These are phyloP conservation scores for Stegana nigrithorax DNA, from an alignment of 2,888 invertebrate genomes.

Conservation along the genomic window DNA sequence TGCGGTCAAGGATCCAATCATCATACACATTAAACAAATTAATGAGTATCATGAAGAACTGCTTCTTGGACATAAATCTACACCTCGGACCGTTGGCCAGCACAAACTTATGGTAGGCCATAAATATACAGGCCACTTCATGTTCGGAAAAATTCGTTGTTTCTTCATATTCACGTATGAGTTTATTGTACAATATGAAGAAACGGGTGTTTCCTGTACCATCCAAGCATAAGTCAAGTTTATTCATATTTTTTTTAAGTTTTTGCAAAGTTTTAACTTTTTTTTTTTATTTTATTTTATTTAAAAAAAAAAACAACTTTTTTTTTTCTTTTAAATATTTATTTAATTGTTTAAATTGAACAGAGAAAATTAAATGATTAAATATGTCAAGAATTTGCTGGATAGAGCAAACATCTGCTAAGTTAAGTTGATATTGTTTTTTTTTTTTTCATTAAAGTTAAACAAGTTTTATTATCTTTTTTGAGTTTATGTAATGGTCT, in stretches of 20 bases:
- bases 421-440: too few species aligned
- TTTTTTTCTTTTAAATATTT: too few species aligned
- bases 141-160: constrained; percentile 72
- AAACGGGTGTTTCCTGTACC: constrained; percentile 76
- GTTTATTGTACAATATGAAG: constrained; percentile 71
- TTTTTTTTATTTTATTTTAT: too few species aligned
- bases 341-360: too few species aligned
- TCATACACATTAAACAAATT: constrained; percentile 79
- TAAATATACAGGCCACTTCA: constrained; percentile 72
- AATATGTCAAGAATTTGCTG: too few species aligned
- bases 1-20: constrained; percentile 74
- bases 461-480: too few species aligned
- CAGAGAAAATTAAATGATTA: too few species aligned
- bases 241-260: constrained; percentile 49
- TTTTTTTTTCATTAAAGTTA: too few species aligned
- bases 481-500: too few species aligned
- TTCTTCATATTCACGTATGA: constrained; percentile 72
- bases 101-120: constrained; percentile 70
- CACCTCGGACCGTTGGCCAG: constrained; percentile 65
- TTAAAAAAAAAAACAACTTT: too few species aligned
- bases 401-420: too few species aligned
- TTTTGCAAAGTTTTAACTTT: too few species aligned
- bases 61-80: constrained; percentile 67
- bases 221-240: constrained; percentile 72
- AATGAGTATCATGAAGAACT: constrained; percentile 74